Evolutionary conservation across 2,797 vertebrate genomes (phyloP).

Genomic region (Carapus acus): DNA sequence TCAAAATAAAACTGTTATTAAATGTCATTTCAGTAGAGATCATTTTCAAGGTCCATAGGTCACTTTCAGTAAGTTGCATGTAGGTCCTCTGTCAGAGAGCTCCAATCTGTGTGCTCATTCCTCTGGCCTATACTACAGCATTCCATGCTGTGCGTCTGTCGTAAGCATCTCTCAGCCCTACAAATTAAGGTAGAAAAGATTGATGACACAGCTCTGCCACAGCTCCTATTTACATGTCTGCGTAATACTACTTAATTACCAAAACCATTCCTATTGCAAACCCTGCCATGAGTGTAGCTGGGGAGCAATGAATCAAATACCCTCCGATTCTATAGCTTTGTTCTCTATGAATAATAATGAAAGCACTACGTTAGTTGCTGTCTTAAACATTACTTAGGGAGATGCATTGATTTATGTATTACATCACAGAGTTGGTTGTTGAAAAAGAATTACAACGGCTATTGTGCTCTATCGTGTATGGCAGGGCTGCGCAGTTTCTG

Average conservation of each 20-base stretch:
- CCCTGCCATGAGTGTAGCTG: too few relatives aligned
- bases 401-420: neutral
- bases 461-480: neutral
- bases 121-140: too few relatives aligned
- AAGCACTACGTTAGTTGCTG: neutral
- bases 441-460: too few relatives aligned
- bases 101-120: too few relatives aligned
- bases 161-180: conserved; percentile 41
- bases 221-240: conserved; percentile 31
- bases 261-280: neutral
- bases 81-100: conserved; percentile 1
- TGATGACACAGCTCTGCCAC: conserved; percentile 14
- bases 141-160: conserved; percentile 4
- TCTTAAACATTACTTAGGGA: neutral
- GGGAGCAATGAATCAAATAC: too few relatives aligned
- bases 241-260: conserved; percentile 5
- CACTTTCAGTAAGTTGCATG: neutral
- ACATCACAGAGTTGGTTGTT: neutral
- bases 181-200: conserved; percentile 46
- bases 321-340: too few relatives aligned
- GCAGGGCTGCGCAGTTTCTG: neutral
- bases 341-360: too few relatives aligned
- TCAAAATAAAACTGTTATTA: conserved; percentile 2
- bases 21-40: conserved; percentile 6
- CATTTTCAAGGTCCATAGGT: conserved; percentile 9